Evolutionary conservation across 1,140 invertebrate genomes (phyloP), one percentile per base, ranked within the genome.

Genomic region (Ylistrum balloti): DNA sequence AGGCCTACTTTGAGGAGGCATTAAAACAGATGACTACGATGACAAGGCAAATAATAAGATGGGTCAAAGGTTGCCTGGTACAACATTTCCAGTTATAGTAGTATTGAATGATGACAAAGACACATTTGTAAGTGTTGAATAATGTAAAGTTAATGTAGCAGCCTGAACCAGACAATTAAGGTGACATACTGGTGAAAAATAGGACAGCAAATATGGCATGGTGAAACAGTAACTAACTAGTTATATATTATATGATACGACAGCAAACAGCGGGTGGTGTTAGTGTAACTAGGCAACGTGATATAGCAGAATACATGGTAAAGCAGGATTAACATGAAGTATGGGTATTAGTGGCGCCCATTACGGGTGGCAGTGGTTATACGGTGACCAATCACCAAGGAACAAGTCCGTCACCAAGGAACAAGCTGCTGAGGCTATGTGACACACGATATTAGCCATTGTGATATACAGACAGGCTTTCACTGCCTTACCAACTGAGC

Each of bases 391-490:
- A 13, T 45, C 20, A 17, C 17, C 9, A 28, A 5, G 56, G 9
- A 74, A 20, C 2, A 17, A n/a, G n/a, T 17, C 56, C 3, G 56
- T n/a, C 56, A 74, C 56, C n/a, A 28, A 74, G 56, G 56, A 74
- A 28, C 22, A 74, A 74, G 56, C 56, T 5, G 11, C 56, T 48
- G 17, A 17, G 56, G 35, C 35, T 13, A 28, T 74, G 56, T 28
- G 22, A 28, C n/a, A 74, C 41, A 45, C 41, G 20, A 17, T 74
- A 74, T 74, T 74, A 74, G 56, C 56, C 56, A 74, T 74, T 74
- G 56, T 74, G 56, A 74, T 74, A 45, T 74, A 74, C 56, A 74
- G 56, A 74, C 56, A 74, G 56, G 56, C 45, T n/a, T 74, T 74
- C 56, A 74, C 56, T 74, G 56, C 56, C 56, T 74, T 74, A 74